Evolutionary conservation across 1,140 invertebrate genomes (phyloP), one percentile per base, ranked within the genome.

Genomic region (Trichonephila inaurata): DNA sequence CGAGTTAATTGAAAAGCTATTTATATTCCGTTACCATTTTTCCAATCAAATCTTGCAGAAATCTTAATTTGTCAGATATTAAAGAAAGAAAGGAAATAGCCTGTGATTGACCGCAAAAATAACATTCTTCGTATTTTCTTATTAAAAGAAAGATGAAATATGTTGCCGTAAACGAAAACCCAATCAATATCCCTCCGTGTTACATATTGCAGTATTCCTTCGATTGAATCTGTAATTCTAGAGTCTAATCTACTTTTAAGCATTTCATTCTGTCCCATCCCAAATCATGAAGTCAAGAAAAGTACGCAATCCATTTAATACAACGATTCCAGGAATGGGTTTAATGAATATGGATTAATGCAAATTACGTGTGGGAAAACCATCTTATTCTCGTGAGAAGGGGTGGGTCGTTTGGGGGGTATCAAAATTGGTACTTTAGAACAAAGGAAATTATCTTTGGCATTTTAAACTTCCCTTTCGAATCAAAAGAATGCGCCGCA

Each of bases 311-410:
- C 69, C 89, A 83, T 91, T 91, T 85, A 85, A 40, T 19, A 28
- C 81, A 62, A n/a, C 24, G 58, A 86, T 58, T 10, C 64, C 12
- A 33, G 18, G 83, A 60, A 24, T 51, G 51, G 40, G 18, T n/a
- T 92, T 86, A 92, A 92, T 92, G 91, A 92, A 92, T 86, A 92
- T 92, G 91, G 91, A 92, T 92, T 86, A 92, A 92, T 86, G 91
- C 91, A 92, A 92, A 92, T 92, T 69, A 60, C 82, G 8, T 86
- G 62, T 92, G 91, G 91, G 91, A 92, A 86, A 92, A 69, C 33
- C 21, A 12, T 69, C 21, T 51, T 51, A 51, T 51, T 51, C 51
- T 51, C 51, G 51, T 64, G 21, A 64, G 64, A 21, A 66, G 61
- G 40, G 58, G 28, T 21, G 58, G 16, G 72, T 3, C 14, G 21